Percentiles rank a stretch among this genome's conserved stretches.
These are phyloP conservation scores for Volucella bombylans DNA, from an alignment of 2,888 invertebrate genomes.

Conservation along the genomic window DNA sequence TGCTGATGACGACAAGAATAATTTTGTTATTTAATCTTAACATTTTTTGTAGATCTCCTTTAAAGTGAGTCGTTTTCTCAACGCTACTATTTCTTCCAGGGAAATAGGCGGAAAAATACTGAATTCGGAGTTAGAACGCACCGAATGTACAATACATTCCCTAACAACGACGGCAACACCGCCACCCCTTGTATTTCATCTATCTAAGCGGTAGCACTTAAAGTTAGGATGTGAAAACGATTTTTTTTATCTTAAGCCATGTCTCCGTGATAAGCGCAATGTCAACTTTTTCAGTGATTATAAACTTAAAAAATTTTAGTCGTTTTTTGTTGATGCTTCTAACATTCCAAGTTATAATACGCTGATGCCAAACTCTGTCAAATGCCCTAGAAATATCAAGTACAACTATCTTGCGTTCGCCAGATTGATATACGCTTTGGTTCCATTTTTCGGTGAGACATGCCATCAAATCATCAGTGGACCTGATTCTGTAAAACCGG, in stretches of 20 bases:
- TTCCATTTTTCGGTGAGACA: no score
- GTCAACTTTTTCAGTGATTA: slow-evolving; percentile 25
- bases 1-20: no score
- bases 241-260: slow-evolving; percentile 22
- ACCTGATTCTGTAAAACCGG: no score
- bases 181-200: neutral
- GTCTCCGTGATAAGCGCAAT: slow-evolving; percentile 31
- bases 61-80: no score
- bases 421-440: no score
- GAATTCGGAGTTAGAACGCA: slow-evolving; percentile 1
- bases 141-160: neutral
- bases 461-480: no score
- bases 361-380: neutral
- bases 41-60: slow-evolving; percentile 11
- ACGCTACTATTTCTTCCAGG: slow-evolving; percentile 15
- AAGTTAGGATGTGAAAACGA: slow-evolving; percentile 21
- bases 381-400: no score
- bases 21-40: no score
- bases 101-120: slow-evolving; percentile 21
- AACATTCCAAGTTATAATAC: no score
- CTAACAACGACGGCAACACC: slow-evolving; percentile 10
- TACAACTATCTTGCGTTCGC: no score
- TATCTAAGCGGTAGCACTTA: no score
- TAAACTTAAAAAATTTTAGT: slow-evolving; percentile 37
- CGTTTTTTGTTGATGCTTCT: slow-evolving; percentile 20